These are phyloP conservation scores for Battus philenor DNA, from an alignment of 1,140 invertebrate genomes.

Conservation along the genomic window DNA sequence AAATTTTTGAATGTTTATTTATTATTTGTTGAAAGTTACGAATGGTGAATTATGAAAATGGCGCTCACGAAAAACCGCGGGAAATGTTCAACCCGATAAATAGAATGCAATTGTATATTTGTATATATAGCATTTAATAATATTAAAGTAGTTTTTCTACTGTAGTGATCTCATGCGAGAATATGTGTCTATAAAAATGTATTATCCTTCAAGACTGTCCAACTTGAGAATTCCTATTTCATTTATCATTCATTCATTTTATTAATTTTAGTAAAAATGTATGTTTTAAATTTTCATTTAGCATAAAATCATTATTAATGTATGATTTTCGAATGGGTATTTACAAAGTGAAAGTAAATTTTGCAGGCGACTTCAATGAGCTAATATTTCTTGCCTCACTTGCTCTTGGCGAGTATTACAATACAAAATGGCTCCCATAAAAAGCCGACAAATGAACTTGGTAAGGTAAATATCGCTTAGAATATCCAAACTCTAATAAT, in stretches of 20 bases:
- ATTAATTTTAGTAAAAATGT: neutral
- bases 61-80: neutral
- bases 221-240: slow-evolving; percentile 9
- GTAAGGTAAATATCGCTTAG: no score
- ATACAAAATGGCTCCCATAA: no score
- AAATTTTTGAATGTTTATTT: neutral
- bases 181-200: slow-evolving; percentile 1
- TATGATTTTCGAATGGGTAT: no score
- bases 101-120: slow-evolving; percentile 10
- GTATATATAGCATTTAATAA: slow-evolving; percentile 13
- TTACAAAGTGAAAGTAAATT: no score
- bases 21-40: no score
- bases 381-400: no score
- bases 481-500: no score
- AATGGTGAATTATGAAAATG: neutral
- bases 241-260: neutral
- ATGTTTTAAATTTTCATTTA: no score
- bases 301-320: no score
- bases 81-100: neutral
- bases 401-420: no score
- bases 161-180: slow-evolving; percentile 15
- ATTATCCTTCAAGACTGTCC: slow-evolving; percentile 10
- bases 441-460: no score
- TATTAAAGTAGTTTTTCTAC: slow-evolving; percentile 11
- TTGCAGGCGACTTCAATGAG: no score